phyloP scores from a whole-genome alignment of 2,888 invertebrate genomes.

The Lysandra coridon region DNA sequence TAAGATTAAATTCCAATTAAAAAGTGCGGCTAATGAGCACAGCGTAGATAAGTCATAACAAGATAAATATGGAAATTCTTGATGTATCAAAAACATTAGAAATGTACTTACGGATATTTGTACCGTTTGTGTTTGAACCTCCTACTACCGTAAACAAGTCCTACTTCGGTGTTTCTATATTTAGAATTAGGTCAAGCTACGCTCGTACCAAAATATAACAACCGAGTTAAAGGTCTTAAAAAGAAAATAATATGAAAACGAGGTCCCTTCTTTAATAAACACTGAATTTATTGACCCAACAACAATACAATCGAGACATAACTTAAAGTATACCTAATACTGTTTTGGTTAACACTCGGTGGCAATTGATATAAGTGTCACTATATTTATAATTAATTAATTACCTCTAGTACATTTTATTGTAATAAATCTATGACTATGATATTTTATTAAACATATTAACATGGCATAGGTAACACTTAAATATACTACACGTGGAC shows the following conservation, averaged over 20 bases:
- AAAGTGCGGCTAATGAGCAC: not conserved
- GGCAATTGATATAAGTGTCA: not conserved
- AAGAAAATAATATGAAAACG: not conserved
- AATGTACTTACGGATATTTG: not conserved
- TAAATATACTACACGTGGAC: not conserved
- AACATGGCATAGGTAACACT: not conserved
- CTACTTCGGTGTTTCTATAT: not conserved
- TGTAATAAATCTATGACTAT: not conserved
- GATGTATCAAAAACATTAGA: not conserved
- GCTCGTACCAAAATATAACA: not conserved
- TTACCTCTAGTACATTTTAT: not conserved
- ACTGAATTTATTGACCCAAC: not conserved
- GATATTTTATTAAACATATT: not conserved
- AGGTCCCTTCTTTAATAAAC: not conserved
- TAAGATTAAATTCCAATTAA: not conserved
- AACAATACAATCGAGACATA: not conserved
- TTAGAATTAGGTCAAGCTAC: slow-evolving; percentile 4
- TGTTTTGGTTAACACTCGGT: not conserved
- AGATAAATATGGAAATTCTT: not conserved
- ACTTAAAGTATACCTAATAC: not conserved
- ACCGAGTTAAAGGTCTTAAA: not conserved
- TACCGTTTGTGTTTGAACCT: not conserved
- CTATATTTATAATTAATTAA: not conserved
- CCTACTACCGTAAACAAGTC: not conserved
- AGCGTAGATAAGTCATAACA: not conserved